Percentiles rank a stretch among this genome's conserved stretches.
Conservation (phyloP, 64 coral and sea anemone genomes). For the Acropora yongei region DNA sequence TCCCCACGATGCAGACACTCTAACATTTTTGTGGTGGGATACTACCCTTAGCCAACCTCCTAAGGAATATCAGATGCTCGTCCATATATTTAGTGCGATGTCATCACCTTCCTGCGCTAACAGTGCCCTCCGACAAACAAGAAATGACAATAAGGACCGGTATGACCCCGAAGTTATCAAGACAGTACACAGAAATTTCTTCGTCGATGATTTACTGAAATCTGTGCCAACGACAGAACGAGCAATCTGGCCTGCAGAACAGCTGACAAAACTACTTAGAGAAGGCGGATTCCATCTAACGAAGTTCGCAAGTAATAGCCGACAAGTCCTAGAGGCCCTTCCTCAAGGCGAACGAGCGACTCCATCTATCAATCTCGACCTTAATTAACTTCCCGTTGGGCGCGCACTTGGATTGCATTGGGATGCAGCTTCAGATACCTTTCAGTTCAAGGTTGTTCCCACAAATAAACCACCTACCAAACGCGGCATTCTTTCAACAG, state of each 20-base stretch:
- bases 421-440: constrained; percentile 31
- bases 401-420: constrained; percentile 54
- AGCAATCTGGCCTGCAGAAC: not conserved
- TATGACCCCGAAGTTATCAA: not conserved
- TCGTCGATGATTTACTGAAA: constrained; percentile 31
- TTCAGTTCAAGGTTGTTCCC: constrained; percentile 16
- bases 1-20: not conserved
- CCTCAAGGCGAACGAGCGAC: not conserved
- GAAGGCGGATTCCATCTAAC: constrained; percentile 51
- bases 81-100: constrained; percentile 18
- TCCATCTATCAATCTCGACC: constrained; percentile 12
- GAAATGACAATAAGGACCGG: not conserved
- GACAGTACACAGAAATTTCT: constrained; percentile 15
- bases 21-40: constrained; percentile 56
- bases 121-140: not conserved
- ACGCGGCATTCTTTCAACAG: constrained; percentile 32
- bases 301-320: constrained; percentile 65
- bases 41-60: not conserved
- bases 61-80: constrained; percentile 47
- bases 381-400: constrained; percentile 36
- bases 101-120: constrained; percentile 16
- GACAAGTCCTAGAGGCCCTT: not conserved
- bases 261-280: not conserved
- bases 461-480: constrained; percentile 14
- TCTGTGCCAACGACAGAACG: not conserved